Base-by-base conservation (phyloP, 2,797 vertebrate species). In the Arremon aurantiirostris region DNA sequence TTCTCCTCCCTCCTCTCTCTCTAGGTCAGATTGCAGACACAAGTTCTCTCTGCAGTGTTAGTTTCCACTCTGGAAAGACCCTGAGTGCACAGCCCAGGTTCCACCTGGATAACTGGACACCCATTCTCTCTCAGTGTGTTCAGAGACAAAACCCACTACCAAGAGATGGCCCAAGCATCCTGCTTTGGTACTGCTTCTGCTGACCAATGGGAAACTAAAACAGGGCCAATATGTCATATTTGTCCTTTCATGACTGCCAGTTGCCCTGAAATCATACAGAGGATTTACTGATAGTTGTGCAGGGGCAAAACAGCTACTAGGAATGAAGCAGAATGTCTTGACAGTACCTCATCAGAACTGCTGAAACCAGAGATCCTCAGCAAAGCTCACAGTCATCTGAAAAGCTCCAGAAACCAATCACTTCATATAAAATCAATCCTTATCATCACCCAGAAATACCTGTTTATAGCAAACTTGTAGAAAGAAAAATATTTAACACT, bases 121-220 rank as follows among this genome's bases (percentile, higher is more conserved):
- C 3, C 65, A 34, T 14, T 32, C 42, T 26, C 39, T 57, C 4
- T 14, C 55, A 24, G 21, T 1, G 0, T 8, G 11, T 28, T 37
- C 71, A 65, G 49, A 76, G 70, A 65, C 34, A 64, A 82, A 91
- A 82, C 9, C 32, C 26, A 24, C 26, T 10, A 20, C 49, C 0
- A 0, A 47, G 46, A 56, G 34, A 0, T 3, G 41, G 15, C 13
- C n/a, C 24, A 44, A 56, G 46, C 24, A 24, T 27, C n/a, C 32
- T 21, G 8, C 35, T 14, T 32, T 46, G 23, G 37, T 60, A 35
- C 15, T 6, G 8, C 26, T 75, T 64, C 50, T 56, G 59, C 11
- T 35, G 59, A 27, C 17, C 37, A 56, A 18, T 1, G 4, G 41
- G 34, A 84, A 82, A 44, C 11, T 7, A 24, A 71, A 78, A 5